These are phyloP conservation scores for Willisornis vidua DNA, from an alignment of 2,113 vertebrate species.

Conservation along the genomic window DNA sequence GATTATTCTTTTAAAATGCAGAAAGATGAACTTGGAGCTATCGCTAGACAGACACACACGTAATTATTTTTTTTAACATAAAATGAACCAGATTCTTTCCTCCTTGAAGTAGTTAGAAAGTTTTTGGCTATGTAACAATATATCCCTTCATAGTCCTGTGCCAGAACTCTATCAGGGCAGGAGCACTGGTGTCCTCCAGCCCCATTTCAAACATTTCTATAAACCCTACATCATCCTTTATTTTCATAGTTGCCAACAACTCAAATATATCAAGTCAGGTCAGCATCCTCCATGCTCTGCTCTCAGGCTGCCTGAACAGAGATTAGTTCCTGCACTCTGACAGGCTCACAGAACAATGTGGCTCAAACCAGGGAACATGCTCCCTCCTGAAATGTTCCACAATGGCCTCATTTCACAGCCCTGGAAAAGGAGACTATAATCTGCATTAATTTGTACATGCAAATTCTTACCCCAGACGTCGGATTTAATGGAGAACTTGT, in stretches of 20 bases:
- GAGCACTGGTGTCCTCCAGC: neutral
- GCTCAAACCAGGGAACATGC: neutral
- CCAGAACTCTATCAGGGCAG: neutral
- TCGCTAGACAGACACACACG: slow-evolving; percentile 7
- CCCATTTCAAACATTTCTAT: neutral
- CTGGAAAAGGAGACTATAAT: neutral
- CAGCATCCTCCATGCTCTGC: neutral
- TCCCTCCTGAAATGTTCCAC: neutral
- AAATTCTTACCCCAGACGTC: slow-evolving; percentile 93
- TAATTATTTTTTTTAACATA: neutral
- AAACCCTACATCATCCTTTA: neutral
- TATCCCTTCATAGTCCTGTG: neutral
- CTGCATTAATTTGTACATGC: neutral
- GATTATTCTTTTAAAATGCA: slow-evolving; percentile 54
- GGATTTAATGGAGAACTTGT: slow-evolving; percentile 99
- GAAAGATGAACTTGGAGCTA: slow-evolving; percentile 35
- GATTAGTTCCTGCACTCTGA: neutral
- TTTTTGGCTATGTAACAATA: neutral
- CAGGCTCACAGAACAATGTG: neutral
- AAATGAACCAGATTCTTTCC: slow-evolving; percentile 19
- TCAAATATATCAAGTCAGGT: neutral
- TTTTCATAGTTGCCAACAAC: neutral
- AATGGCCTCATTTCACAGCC: neutral
- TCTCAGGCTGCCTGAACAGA: neutral
- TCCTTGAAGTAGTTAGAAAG: slow-evolving; percentile 5